Base-by-base conservation (phyloP, 2,113 vertebrate species). In the Phalacrocorax aristotelis region DNA sequence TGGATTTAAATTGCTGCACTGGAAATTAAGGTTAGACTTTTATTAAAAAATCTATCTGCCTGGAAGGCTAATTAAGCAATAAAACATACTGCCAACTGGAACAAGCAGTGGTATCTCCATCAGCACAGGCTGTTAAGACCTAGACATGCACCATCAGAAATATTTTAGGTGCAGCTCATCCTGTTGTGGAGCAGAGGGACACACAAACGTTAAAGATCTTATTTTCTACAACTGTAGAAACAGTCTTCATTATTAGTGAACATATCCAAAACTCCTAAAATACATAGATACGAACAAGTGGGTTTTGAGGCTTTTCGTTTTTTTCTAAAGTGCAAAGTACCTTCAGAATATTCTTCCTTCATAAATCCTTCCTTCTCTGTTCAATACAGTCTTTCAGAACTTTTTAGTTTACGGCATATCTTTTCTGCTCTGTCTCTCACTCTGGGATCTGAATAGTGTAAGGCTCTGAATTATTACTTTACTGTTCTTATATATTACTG, bases 1-100 rank as follows among this genome's bases (percentile, higher is more conserved):
- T 64, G n/a, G 75, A 84, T 87, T 89, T 87, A 68, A 90, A 95
- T 38, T 90, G 92, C 52, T 82, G n/a, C 60, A 55, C n/a, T 76
- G 57, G 57, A 94, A 91, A 89, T 62, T 17, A 70, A 51, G 60
- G 38, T 62, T 70, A 87, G 80, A 77, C 42, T 46, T 81, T 66
- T 84, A 77, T 44, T 44, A 44, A 44, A 44, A 81, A 40, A 87
- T 72, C 64, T 81, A 74, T 72, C 76, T 68, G 44, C 11, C 10
- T 61, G 23, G 51, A 94, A n/a, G 55, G 49, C 64, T 89, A 90
- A 93, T 89, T 84, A 78, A 84, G 72, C 77, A 80, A 77, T 75
- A 84, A 91, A 91, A 74, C 14, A 49, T n/a, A 61, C 2, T 87
- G 77, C 64, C 55, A 89, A 5, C 2, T 74, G 70, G 55, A 87